Percentiles rank a stretch among this genome's conserved stretches.
Conservation (phyloP, 2,113 vertebrate genomes). For the Merops nubicus region DNA sequence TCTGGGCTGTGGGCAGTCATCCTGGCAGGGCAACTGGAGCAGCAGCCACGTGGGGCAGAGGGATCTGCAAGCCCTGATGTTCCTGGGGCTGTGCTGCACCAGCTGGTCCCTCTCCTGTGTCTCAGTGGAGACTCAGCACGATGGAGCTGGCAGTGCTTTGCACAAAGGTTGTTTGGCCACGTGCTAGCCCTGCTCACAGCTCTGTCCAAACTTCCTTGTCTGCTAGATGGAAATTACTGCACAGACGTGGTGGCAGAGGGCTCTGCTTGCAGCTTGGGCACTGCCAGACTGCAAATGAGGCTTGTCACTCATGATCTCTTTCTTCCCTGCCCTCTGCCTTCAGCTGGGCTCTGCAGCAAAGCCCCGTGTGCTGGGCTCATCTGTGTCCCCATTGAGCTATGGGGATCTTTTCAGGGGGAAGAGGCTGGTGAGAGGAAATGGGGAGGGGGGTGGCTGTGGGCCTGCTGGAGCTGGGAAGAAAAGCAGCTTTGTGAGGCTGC, state of each 20-base stretch:
- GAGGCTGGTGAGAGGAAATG: background rate
- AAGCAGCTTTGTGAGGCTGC: background rate
- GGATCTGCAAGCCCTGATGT: background rate
- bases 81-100: background rate
- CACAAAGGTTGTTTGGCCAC: background rate
- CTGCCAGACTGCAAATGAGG: background rate
- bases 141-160: background rate
- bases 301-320: background rate
- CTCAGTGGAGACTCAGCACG: fast-evolving
- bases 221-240: background rate
- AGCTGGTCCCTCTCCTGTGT: background rate
- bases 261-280: background rate
- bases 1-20: no score
- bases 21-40: background rate
- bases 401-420: background rate
- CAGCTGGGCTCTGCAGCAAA: background rate
- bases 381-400: background rate
- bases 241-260: background rate
- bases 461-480: background rate
- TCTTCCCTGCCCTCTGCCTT: background rate
- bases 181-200: background rate
- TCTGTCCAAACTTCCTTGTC: background rate
- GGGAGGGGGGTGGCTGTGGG: background rate
- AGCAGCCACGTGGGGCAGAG: background rate
- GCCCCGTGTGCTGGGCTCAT: background rate